phyloP scores from a whole-genome alignment of 53 echinoderm and acorn worm species.

The Glandiceps talaboti region DNA sequence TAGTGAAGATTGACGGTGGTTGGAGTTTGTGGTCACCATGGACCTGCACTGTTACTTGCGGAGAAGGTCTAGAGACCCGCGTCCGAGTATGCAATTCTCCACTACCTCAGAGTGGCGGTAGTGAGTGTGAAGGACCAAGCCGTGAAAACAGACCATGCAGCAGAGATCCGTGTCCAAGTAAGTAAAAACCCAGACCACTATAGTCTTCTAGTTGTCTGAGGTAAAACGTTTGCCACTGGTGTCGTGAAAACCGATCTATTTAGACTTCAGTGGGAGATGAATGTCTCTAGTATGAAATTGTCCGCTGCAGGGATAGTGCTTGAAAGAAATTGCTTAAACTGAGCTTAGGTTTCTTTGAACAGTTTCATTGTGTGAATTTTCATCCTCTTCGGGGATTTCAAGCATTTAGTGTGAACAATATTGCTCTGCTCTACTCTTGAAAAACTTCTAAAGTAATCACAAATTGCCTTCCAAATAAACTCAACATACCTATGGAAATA shows the following conservation, averaged over 20 bases:
- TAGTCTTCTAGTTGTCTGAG: too few species aligned
- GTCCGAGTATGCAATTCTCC: constrained; percentile 91
- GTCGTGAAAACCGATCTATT: too few species aligned
- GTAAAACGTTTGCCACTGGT: too few species aligned
- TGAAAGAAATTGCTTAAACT: too few species aligned
- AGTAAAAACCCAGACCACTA: constrained; percentile 8
- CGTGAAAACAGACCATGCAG: constrained; percentile 54
- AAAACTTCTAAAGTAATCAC: neutral
- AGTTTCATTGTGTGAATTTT: neutral
- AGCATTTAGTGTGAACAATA: neutral
- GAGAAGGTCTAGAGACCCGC: constrained; percentile 74
- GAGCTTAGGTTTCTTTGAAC: too few species aligned
- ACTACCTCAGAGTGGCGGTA: constrained; percentile 79
- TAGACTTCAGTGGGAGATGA: too few species aligned
- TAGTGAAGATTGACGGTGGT: constrained; percentile 74
- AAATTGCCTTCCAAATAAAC: neutral
- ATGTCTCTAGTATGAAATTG: too few species aligned
- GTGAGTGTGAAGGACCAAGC: constrained; percentile 39
- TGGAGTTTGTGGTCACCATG: constrained; percentile 99
- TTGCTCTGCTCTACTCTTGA: neutral
- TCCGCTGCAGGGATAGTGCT: too few species aligned
- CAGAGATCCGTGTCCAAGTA: constrained; percentile 79
- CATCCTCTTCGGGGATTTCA: neutral
- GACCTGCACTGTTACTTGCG: constrained; percentile 82
- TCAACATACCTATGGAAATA: neutral